Conservation (phyloP, 1,140 invertebrate species). For the Druon quercuslanigerum region DNA sequence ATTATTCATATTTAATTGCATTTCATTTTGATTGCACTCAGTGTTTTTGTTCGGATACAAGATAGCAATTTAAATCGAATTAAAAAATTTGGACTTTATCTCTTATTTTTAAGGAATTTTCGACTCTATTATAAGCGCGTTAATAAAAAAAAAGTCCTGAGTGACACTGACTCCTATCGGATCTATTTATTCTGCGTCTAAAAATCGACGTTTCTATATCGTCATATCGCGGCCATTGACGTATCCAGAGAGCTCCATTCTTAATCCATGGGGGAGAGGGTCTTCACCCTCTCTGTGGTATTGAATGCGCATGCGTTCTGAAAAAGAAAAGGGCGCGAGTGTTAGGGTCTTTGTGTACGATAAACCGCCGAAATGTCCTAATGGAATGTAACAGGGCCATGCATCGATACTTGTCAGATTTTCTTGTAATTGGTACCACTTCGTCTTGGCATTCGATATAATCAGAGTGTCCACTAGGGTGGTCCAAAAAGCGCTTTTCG, state of each 20-base stretch:
- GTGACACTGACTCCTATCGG: slow-evolving; percentile 51
- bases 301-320: slow-evolving; percentile 52
- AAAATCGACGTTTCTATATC: slow-evolving; percentile 37
- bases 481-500: no score
- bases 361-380: slow-evolving; percentile 52
- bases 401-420: no score
- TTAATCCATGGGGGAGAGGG: slow-evolving; percentile 50
- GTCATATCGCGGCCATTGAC: slow-evolving; percentile 47
- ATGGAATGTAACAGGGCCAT: slow-evolving; percentile 47
- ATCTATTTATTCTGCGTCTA: slow-evolving; percentile 40
- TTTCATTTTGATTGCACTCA: no score
- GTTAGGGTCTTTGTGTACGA: slow-evolving; percentile 49
- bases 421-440: no score
- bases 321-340: slow-evolving; percentile 53
- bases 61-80: no score
- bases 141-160: slow-evolving; percentile 43
- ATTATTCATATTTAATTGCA: no score
- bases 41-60: no score
- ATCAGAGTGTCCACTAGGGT: no score
- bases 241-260: slow-evolving; percentile 45
- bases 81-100: no score
- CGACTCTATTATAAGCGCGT: no score
- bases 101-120: no score
- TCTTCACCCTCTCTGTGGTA: slow-evolving; percentile 52
- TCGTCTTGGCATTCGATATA: no score